Evolutionary conservation across 2,888 invertebrate species (phyloP), one percentile per base, ranked within the genome.

Genomic region (Drosophila mayaguana): DNA sequence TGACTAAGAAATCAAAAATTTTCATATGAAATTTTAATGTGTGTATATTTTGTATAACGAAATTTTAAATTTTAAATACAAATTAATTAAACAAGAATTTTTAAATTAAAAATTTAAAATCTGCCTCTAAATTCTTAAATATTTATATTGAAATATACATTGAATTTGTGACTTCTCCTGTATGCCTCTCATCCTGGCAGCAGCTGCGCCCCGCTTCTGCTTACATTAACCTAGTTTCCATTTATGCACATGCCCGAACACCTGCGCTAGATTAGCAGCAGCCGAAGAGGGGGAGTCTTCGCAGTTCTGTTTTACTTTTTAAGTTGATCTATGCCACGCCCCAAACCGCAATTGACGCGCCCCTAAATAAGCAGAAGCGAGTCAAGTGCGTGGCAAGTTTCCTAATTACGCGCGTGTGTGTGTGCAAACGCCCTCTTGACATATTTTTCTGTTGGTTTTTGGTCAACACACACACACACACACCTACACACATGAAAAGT

Each of bases 361-460:
- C 45, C 43, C 8, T 34, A 50, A 50, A 50, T 50, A 46, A 43
- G 60, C 50, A 50, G 74, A 64, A 89, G 68, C 78, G 84, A 83
- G 83, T 89, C 89, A 89, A 83, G 83, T 83, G 82, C 71, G 85
- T 71, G 63, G 86, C 84, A 89, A 84, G 84, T 89, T 85, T 89
- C 88, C 84, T 89, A 84, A 84, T 89, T 84, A 84, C 83, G 75
- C 77, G 69, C 70, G 62, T 72, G 80, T 72, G 65, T 67, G 65
- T 20, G 36, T 46, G 48, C 53, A 25, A 75, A 72, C 63, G 81
- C 67, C 81, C 89, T 75, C 89, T 89, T 89, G 84, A 84, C 84
- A 89, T 72, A 84, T 83, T 88, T 83, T 63, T 28, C 1, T 70
- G 70, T 62, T 72, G 60, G 62, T 55, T 67, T 69, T 54, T 38